Evolutionary conservation across 2,797 vertebrate species (phyloP).

Genomic region (Characodon lateralis): DNA sequence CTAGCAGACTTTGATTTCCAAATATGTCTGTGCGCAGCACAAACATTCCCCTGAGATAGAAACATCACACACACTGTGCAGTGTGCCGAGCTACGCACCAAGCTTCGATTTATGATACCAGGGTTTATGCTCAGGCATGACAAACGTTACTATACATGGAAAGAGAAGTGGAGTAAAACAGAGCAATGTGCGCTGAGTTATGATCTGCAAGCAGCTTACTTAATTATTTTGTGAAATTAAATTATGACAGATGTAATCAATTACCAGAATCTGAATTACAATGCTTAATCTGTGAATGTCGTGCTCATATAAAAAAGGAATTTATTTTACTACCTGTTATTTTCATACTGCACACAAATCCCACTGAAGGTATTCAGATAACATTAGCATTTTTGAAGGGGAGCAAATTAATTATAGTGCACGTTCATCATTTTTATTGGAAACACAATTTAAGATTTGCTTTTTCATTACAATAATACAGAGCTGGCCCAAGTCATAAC

Average conservation of each 20-base stretch:
- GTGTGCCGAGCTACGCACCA: conserved; percentile 5
- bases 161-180: conserved; percentile 34
- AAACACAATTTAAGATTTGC: not conserved
- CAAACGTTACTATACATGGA: conserved; percentile 68
- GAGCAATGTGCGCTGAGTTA: conserved; percentile 2
- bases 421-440: not conserved
- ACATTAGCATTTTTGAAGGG: not conserved
- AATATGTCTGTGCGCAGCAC: conserved; percentile 68
- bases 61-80: conserved; percentile 39
- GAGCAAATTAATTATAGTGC: not conserved
- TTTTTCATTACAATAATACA: not conserved
- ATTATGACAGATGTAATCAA: not conserved
- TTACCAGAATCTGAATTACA: not conserved
- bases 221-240: not conserved
- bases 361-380: not conserved
- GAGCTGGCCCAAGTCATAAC: not conserved
- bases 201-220: not conserved
- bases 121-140: conserved; percentile 41
- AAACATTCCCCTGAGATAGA: conserved; percentile 61
- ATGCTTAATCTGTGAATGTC: not conserved
- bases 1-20: conserved; percentile 74
- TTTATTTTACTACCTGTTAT: conserved; percentile 1
- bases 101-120: conserved; percentile 59
- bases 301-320: not conserved
- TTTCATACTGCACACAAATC: not conserved